These are phyloP conservation scores for Diprion similis DNA, from an alignment of 1,140 invertebrate genomes.

Conservation along the genomic window DNA sequence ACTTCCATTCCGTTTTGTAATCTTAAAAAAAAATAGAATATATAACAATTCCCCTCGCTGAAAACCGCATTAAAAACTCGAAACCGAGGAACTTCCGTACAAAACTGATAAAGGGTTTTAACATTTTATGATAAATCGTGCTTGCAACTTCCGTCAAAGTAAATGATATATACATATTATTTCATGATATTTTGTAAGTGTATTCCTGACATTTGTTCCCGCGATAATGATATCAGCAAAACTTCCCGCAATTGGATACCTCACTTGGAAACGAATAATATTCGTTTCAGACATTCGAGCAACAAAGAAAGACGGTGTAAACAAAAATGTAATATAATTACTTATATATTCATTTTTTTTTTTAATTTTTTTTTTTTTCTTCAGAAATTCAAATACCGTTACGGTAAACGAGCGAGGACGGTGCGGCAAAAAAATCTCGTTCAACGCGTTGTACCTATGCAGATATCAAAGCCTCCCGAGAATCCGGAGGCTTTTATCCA, in stretches of 20 bases:
- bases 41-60: too few species aligned
- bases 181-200: not conserved
- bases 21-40: too few species aligned
- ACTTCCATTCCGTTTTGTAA: too few species aligned
- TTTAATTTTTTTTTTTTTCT: slow-evolving; percentile 27
- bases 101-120: too few species aligned
- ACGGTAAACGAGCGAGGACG: slow-evolving; percentile 61
- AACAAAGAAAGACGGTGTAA: too few species aligned
- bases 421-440: slow-evolving; percentile 64
- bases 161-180: too few species aligned
- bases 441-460: slow-evolving; percentile 64
- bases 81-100: not conserved
- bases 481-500: not conserved
- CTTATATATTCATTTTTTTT: too few species aligned
- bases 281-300: not conserved
- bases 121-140: too few species aligned
- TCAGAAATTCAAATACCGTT: slow-evolving; percentile 58
- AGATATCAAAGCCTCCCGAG: not conserved
- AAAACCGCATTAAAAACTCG: not conserved
- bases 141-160: too few species aligned
- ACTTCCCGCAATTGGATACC: not conserved
- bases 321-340: not conserved
- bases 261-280: not conserved
- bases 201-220: not conserved
- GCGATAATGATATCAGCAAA: not conserved